Base-by-base conservation (phyloP, 2,113 vertebrate genomes). In the Brachyistius frenatus region DNA sequence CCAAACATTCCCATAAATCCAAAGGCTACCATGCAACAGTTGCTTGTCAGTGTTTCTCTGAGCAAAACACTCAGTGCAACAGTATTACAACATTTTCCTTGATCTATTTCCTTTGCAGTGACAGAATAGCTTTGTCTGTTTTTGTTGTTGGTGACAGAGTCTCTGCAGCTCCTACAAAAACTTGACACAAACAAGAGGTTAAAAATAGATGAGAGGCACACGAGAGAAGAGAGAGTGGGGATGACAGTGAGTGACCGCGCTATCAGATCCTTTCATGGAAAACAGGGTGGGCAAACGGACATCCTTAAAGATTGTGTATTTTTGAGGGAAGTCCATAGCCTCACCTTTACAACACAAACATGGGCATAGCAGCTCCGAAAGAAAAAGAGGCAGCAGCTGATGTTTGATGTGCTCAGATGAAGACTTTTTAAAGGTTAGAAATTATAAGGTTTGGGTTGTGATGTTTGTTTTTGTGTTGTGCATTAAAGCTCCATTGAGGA, bases 201-300 rank as follows among this genome's bases (percentile, higher is more conserved):
- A 92, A 83, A 86, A 86, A 87, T 86, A 89, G 79, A 78, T 10
- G 46, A 75, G 62, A 57, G 74, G 83, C 62, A 50, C 73, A 62
- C 63, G 50, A 72, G 16, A 74, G 70, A 79, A 69, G 61, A 55
- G 44, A 62, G 71, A 88, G 71, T 37, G 54, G 64, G 65, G 41
- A 75, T 86, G 86, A 84, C 87, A 88, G 87, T 69, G 73, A 89
- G 73, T 47, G 81, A 84, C 58, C 52, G 63, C 35, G 54, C 70
- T 76, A 77, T 89, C 83, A 83, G 80, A 81, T 85, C 57, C 71
- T 88, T 84, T 79, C 65, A 85, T 84, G 83, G 86, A 88, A 89
- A 88, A 90, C 74, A 84, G 90, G 84, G 80, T 85, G 84, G 82
- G 83, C 86, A 72, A 72, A 80, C 86, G 88, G 92, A 92, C 86